Evolutionary conservation across 2,113 vertebrate species (phyloP), one percentile per base, ranked within the genome.

Genomic region (Beaufortia kweichowensis): DNA sequence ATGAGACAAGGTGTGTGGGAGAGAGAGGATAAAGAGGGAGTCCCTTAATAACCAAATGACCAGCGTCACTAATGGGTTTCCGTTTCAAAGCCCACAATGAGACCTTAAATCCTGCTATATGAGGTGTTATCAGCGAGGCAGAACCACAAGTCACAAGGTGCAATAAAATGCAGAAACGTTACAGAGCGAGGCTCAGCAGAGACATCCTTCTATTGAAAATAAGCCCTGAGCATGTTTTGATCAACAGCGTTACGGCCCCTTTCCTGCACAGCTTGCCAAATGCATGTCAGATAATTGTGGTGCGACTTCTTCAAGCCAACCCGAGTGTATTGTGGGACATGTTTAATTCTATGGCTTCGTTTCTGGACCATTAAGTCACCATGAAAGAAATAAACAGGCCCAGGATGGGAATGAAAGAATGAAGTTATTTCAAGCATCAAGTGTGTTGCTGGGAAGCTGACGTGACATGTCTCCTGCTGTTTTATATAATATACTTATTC

Each of bases 211-310:
- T 69, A 19, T 2, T 41, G 53, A 71, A 71, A 26, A 57, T 14
- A 71, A 10, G 67, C 1, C 21, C 43, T 1, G 8, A 68, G 26
- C 35, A 48, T 70, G 48, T 70, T 70, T 56, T 70, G 67, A 70
- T 55, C 48, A 35, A n/a, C 19, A 41, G 15, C 8, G 53, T 31
- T 59, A 41, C 53, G 19, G 33, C 68, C 68, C 53, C 68, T 71
- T 71, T 71, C 53, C 53, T 59, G 31, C 21, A 2, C 7, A 24
- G 31, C 68, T 71, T 59, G 68, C 68, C 53, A 71, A 57, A 8
- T 57, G 31, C 7, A 17, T 35, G 48, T 55, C 29, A 56, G 50
- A 56, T 69, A 35, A 59, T 19, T 59, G 21, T 41, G 21, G 29
- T 57, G 53, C 53, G 26, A 71, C 21, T 56, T 39, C 33, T 26